Evolutionary conservation across 2,888 invertebrate genomes (phyloP).

Genomic region (Noctua janthe): DNA sequence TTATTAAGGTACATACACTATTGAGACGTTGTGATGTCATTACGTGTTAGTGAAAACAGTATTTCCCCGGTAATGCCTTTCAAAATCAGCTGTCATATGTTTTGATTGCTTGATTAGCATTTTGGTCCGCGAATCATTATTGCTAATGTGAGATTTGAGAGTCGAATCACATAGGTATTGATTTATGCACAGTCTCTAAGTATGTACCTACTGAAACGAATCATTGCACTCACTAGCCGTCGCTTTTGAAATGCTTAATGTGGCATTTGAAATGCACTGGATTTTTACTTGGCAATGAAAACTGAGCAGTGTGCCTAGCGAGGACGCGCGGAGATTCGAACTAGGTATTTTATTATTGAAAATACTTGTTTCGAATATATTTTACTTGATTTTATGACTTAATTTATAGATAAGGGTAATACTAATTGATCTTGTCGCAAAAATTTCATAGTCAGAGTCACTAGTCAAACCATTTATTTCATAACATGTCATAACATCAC

Average conservation of each 20-base stretch:
- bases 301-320: not conserved
- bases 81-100: not conserved
- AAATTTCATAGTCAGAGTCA: too few species aligned
- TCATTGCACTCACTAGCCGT: not conserved
- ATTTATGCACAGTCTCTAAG: conserved; percentile 26
- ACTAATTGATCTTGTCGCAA: too few species aligned
- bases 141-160: conserved; percentile 38
- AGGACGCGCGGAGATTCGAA: not conserved
- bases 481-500: too few species aligned
- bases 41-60: not conserved
- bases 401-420: not conserved
- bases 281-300: not conserved
- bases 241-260: conserved; percentile 20
- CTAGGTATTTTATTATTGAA: not conserved
- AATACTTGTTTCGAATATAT: not conserved
- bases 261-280: not conserved
- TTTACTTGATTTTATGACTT: not conserved
- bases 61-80: not conserved
- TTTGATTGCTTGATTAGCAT: conserved; percentile 11
- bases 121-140: conserved; percentile 33
- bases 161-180: conserved; percentile 23
- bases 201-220: not conserved
- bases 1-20: too few species aligned
- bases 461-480: too few species aligned
- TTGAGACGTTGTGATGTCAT: not conserved